A percentile compares a stretch with the other conserved stretches of the same genome.
Conservation (phyloP, 2,797 vertebrate genomes). For the Sciurus carolinensis region DNA sequence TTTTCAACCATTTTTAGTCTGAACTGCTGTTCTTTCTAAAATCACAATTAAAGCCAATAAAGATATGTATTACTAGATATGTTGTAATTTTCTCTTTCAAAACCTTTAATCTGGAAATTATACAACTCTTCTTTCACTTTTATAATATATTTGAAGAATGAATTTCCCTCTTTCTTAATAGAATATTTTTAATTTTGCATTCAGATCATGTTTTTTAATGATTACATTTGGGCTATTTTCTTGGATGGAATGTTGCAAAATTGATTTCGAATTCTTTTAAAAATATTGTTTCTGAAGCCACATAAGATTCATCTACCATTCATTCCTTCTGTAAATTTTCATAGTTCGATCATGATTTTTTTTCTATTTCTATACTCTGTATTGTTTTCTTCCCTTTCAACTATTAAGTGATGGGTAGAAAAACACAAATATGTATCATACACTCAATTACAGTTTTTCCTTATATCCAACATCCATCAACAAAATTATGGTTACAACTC, state of each 20-base stretch:
- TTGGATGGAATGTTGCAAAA: background rate
- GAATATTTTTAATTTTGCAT: background rate
- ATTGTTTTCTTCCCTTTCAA: background rate
- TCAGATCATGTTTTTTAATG: background rate
- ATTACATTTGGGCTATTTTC: background rate
- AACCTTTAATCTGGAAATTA: background rate
- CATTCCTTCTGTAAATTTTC: background rate
- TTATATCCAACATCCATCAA: background rate
- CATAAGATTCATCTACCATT: background rate
- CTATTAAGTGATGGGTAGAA: background rate
- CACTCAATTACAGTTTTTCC: background rate
- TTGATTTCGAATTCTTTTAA: background rate
- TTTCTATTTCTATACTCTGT: background rate
- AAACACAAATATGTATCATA: background rate
- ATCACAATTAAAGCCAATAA: background rate
- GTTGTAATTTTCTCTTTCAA: background rate
- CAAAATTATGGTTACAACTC: background rate
- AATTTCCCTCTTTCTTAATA: background rate
- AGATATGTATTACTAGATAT: background rate
- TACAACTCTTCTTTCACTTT: background rate
- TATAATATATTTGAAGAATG: background rate
- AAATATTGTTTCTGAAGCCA: background rate
- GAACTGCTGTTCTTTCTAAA: background rate
- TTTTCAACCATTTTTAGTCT: background rate
- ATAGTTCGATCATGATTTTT: background rate